phyloP scores from a whole-genome alignment of 1,140 invertebrate species.

The Euwallacea similis region DNA sequence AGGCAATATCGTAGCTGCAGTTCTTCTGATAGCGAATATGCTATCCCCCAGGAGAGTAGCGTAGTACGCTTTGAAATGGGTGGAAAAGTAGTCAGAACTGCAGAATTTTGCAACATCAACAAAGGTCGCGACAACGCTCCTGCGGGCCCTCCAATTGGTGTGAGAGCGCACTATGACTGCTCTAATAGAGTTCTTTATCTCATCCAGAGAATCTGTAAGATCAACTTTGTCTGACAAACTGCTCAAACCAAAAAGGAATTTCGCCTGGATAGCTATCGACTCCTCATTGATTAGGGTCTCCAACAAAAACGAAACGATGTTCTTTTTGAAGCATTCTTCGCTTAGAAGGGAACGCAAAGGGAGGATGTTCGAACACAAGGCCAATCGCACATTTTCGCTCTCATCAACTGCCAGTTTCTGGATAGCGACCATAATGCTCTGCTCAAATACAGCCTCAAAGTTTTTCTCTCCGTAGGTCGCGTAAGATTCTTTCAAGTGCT shows the following conservation, averaged over 20 bases:
- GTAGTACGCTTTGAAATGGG: slow-evolving; percentile 46
- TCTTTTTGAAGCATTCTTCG: slow-evolving; percentile 41
- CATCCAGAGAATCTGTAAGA: slow-evolving; percentile 35
- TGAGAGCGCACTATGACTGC: slow-evolving; percentile 43
- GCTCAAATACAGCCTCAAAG: slow-evolving; percentile 44
- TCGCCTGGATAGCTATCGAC: slow-evolving; percentile 44
- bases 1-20: slow-evolving; percentile 47
- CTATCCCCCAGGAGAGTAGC: slow-evolving; percentile 45
- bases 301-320: slow-evolving; percentile 44
- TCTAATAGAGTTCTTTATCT: slow-evolving; percentile 41
- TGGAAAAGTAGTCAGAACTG: slow-evolving; percentile 45
- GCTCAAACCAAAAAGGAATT: slow-evolving; percentile 46
- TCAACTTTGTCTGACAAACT: slow-evolving; percentile 38
- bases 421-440: slow-evolving; percentile 46
- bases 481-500: slow-evolving; percentile 42
- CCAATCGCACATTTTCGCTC: slow-evolving; percentile 42
- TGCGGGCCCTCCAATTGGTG: slow-evolving; percentile 47
- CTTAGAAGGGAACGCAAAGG: slow-evolving; percentile 39
- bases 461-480: slow-evolving; percentile 28
- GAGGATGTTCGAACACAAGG: slow-evolving; percentile 44
- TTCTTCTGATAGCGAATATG: slow-evolving; percentile 46
- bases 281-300: slow-evolving; percentile 43
- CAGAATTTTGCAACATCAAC: slow-evolving; percentile 45
- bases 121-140: slow-evolving; percentile 46
- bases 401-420: slow-evolving; percentile 41